Base-by-base conservation (phyloP, 2,113 vertebrate species). In the Phodopus roborovskii region DNA sequence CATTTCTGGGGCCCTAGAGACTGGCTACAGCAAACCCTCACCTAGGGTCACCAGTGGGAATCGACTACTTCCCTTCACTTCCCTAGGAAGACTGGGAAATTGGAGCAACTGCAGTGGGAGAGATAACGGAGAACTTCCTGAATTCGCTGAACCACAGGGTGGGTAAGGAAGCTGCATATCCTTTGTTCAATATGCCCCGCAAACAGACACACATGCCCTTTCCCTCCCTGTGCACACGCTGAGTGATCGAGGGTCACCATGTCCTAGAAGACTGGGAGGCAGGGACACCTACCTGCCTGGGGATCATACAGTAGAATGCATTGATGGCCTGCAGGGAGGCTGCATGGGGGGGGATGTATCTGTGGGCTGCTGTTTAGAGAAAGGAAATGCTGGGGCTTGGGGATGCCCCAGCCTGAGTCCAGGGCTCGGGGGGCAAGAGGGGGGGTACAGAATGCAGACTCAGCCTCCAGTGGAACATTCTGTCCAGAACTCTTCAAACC, bases 391-490 rank as follows among this genome's bases (percentile, higher is more conserved):
- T 96, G 68, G 88, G 79, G 78, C 62, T 79, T 28, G 96, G 74
- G 66, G 89, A 87, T 91, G 86, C 70, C 77, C 91, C 33, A 39
- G 92, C 50, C 71, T 39, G 53, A 78, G 92, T 36, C 83, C 26
- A 20, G 81, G 66, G 42, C 48, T 26, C 4, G 13, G 66, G 66
- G 60, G 19, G 58, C 48, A 56, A 60, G 88, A 33, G 66, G 86
- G 50, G 77, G 56, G 50, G 56, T 4, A 2, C 94, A 97, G 97
- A 97, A 96, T 91, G 94, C 68, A 1, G 77, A 85, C 97, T 97
- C 96, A 95, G 97, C 96, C 97, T 97, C 95, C 70, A 0, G 79
- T 92, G 93, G 97, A 98, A 98, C 97, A 98, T 97, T 97, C 97
- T 86, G 94, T 98, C 95, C 97, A 96, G 96, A 97, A 96, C 97